phyloP scores from a whole-genome alignment of 2,888 invertebrate species.

The Teinopalpus imperialis region DNA sequence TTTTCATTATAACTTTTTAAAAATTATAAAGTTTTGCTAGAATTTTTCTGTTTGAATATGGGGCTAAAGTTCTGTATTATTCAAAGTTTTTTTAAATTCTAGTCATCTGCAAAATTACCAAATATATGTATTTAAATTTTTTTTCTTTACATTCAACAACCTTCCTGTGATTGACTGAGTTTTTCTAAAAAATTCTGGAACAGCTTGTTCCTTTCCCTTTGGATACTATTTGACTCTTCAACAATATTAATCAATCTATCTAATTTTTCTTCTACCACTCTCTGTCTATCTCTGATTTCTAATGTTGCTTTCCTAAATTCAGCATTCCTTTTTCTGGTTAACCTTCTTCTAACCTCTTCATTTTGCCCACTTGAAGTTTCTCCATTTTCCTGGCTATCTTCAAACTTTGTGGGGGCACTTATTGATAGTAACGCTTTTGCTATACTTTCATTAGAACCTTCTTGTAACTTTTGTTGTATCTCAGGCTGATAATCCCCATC shows the following conservation, averaged over 20 bases:
- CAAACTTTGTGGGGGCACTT: conserved; percentile 45
- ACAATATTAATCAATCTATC: conserved; percentile 72
- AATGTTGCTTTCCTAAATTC: conserved; percentile 64
- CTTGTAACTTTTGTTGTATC: conserved; percentile 63
- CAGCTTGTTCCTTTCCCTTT: conserved; percentile 64
- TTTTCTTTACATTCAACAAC: background rate
- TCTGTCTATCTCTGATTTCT: conserved; percentile 69
- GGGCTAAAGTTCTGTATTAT: too few relatives aligned
- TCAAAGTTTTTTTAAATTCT: too few relatives aligned
- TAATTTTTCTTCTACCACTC: conserved; percentile 67
- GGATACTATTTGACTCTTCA: conserved; percentile 72
- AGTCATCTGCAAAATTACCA: too few relatives aligned
- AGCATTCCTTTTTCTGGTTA: conserved; percentile 53
- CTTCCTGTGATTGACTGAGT: conserved; percentile 43
- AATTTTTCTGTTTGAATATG: too few relatives aligned
- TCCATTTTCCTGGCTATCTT: conserved; percentile 44
- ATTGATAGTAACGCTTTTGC: conserved; percentile 62
- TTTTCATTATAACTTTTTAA: too few relatives aligned
- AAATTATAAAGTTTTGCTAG: too few relatives aligned
- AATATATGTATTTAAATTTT: background rate
- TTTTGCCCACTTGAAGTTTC: conserved; percentile 48
- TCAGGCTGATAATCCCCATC: conserved; percentile 69
- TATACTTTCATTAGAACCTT: conserved; percentile 53
- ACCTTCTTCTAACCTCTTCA: conserved; percentile 53
- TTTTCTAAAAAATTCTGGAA: conserved; percentile 68